These are phyloP conservation scores for Trachops cirrhosus DNA, from an alignment of 2,797 vertebrate species.

Conservation along the genomic window DNA sequence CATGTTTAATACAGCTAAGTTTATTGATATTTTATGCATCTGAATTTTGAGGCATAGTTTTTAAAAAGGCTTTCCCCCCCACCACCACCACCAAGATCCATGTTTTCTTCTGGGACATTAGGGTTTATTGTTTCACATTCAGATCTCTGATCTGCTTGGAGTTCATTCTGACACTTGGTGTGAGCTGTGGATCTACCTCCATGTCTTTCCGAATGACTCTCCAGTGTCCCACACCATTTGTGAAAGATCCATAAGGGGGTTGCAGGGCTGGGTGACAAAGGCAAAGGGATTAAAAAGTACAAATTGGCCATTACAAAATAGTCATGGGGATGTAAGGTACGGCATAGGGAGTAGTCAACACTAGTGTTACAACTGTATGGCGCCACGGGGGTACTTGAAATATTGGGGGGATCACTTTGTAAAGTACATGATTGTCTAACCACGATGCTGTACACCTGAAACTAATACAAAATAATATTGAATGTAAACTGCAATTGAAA, in stretches of 20 bases:
- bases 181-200: neutral
- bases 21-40: neutral
- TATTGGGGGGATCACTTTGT: neutral
- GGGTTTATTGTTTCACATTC: neutral
- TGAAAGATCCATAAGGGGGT: neutral
- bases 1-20: neutral
- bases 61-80: neutral
- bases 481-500: neutral
- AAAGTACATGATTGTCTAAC: neutral
- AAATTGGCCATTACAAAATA: neutral
- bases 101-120: neutral
- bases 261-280: neutral
- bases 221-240: neutral
- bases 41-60: neutral
- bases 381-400: neutral
- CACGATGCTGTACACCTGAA: neutral
- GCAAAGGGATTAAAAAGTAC: neutral
- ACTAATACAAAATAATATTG: neutral
- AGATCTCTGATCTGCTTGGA: neutral
- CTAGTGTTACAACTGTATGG: neutral
- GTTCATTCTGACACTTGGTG: neutral
- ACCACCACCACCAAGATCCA: neutral
- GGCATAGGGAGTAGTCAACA: neutral
- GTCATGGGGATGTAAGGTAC: neutral
- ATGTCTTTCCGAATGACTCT: neutral